Evolutionary conservation across 2,113 vertebrate genomes (phyloP).

Genomic region (Trachemys scripta): DNA sequence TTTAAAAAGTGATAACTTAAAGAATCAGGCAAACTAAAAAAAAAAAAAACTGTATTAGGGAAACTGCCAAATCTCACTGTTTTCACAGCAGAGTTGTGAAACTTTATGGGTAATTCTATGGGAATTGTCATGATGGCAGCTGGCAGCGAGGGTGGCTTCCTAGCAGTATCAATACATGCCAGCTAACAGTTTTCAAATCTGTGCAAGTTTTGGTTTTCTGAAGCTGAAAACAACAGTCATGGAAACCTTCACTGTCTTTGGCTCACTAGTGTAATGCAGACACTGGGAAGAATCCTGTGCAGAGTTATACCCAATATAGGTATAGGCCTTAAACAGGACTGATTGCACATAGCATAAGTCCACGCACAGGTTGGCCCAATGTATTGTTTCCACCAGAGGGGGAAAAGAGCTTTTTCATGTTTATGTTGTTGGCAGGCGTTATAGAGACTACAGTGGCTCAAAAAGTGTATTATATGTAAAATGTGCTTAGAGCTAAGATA

Average conservation of each 20-base stretch:
- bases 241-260: background rate
- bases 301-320: background rate
- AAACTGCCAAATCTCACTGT: background rate
- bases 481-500: background rate
- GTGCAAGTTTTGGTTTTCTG: background rate
- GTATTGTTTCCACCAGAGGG: background rate
- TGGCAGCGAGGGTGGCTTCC: background rate
- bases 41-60: background rate
- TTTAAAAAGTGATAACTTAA: background rate
- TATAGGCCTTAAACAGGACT: background rate
- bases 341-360: background rate
- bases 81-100: background rate
- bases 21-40: background rate
- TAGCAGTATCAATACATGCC: background rate
- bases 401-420: background rate
- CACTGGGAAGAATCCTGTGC: background rate
- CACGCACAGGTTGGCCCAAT: background rate
- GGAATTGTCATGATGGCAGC: background rate
- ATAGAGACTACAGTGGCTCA: background rate
- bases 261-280: rapidly evolving
- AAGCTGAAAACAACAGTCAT: background rate
- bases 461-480: background rate
- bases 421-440: background rate
- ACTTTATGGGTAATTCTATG: background rate
- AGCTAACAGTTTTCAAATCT: background rate